phyloP scores from a whole-genome alignment of 2,113 vertebrate species.

The Dipodomys stephensi region DNA sequence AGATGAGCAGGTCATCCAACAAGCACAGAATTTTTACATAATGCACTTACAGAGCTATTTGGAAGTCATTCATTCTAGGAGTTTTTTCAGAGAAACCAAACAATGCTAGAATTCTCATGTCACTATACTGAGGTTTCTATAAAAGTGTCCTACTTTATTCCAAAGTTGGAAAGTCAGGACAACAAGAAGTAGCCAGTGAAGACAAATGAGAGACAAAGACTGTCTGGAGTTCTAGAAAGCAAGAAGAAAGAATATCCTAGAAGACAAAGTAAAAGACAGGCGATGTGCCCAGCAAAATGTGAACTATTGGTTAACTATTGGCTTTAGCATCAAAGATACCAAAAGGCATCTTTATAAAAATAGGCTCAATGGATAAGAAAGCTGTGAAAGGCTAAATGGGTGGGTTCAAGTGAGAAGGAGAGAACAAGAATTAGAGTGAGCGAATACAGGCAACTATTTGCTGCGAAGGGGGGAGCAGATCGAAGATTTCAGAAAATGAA shows the following conservation, averaged over 20 bases:
- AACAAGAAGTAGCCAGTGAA: background rate
- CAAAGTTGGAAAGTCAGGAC: background rate
- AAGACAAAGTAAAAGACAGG: background rate
- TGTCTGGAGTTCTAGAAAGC: background rate
- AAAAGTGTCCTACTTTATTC: background rate
- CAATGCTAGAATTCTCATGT: background rate
- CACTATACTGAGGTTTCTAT: background rate
- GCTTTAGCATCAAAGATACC: background rate
- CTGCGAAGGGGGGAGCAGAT: too few relatives aligned
- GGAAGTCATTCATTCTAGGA: slow-evolving; percentile 54
- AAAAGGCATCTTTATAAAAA: background rate
- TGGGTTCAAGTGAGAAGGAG: background rate
- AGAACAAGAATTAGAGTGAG: background rate
- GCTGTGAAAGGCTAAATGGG: background rate
- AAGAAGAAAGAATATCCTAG: background rate
- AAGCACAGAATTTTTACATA: slow-evolving; percentile 65
- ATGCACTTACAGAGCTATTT: slow-evolving; percentile 63
- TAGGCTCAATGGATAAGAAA: background rate
- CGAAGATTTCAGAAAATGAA: background rate
- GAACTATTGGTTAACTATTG: background rate
- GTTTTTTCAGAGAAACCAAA: slow-evolving; percentile 65
- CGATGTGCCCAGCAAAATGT: background rate
- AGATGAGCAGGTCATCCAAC: slow-evolving; percentile 69
- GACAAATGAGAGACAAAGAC: background rate
- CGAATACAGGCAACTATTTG: slow-evolving; percentile 21